Evolutionary conservation across 2,888 invertebrate species (phyloP), one percentile per base, ranked within the genome.

Genomic region (Ethmia dodecea): DNA sequence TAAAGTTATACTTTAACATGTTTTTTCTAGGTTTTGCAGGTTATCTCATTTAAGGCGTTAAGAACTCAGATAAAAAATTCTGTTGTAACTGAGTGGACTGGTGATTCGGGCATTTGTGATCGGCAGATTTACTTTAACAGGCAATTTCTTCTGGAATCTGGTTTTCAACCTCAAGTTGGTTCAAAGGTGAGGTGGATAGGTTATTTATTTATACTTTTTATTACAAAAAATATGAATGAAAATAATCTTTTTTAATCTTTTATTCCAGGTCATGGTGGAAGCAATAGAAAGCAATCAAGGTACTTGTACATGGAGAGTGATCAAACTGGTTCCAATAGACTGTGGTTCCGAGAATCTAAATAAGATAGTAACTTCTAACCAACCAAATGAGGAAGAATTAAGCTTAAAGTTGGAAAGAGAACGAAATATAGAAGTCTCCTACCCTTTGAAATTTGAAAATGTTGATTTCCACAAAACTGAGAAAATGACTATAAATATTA

Each of bases 241-340:
- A 25, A 33, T 35, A 45, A 18, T 51, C 39, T 27, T 91, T 3
- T 5, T 9, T n/a, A 11, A 26, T 14, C 20, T 16, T 22, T 27
- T 15, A 35, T 35, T 49, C n/a, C 60, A 87, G 86, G 79, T 92
- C 2, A 60, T 87, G 35, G 88, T 88, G 3, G 91, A 94, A 60
- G 87, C 90, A 1, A 92, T 94, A 50, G 94, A 94, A 73, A 93
- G 93, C 63, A 89, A 90, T 48, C 91, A 92, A 76, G 86, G 83
- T 10, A 49, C 56, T 8, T 88, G 72, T 37, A 67, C 69, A 29
- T 89, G 91, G 91, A 80, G 93, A 47, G 91, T 91, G 0, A 56
- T 92, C 33, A 77, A 73, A 60, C 43, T 83, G 40, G 42, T 66
- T 31, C 41, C 59, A 27, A 47, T 51, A 12, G 54, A 81, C 74